Conservation (phyloP, 2,888 invertebrate species). For the Physocephala rufipes region DNA sequence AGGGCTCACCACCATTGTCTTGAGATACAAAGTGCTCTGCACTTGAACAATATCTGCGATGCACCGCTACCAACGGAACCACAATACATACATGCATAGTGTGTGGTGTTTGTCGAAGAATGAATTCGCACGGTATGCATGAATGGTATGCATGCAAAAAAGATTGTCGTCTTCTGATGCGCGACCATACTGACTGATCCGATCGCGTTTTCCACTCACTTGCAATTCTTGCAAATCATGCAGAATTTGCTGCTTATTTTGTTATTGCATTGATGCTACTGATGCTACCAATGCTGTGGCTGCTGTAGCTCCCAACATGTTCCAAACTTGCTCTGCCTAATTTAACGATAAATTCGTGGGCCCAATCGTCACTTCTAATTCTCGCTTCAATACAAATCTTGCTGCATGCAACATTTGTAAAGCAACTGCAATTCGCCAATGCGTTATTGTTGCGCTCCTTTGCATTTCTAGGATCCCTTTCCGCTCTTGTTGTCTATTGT, state of each 20-base stretch:
- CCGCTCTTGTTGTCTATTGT: too few species aligned
- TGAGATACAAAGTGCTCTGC: neutral
- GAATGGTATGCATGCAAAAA: neutral
- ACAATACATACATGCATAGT: neutral
- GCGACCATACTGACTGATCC: slow-evolving; percentile 5
- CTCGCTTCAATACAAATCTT: neutral
- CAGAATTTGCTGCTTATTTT: slow-evolving; percentile 11
- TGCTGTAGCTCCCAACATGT: neutral
- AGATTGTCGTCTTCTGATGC: slow-evolving; percentile 14
- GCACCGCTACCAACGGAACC: too few species aligned
- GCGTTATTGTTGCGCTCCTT: slow-evolving; percentile 10
- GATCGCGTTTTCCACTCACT: slow-evolving; percentile 17
- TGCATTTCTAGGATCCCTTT: too few species aligned
- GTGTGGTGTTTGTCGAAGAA: too few species aligned
- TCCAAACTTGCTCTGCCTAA: slow-evolving; percentile 15
- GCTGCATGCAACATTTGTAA: slow-evolving; percentile 25
- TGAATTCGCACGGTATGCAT: too few species aligned
- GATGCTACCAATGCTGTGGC: neutral
- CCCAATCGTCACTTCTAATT: slow-evolving; percentile 9
- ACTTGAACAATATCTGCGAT: neutral
- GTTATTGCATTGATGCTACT: neutral
- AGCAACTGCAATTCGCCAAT: slow-evolving; percentile 12
- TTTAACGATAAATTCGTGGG: slow-evolving; percentile 26
- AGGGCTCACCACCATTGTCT: neutral
- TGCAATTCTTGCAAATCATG: slow-evolving; percentile 27